Evolutionary conservation across 2,113 vertebrate genomes (phyloP).

Genomic region (Rallus limicola): DNA sequence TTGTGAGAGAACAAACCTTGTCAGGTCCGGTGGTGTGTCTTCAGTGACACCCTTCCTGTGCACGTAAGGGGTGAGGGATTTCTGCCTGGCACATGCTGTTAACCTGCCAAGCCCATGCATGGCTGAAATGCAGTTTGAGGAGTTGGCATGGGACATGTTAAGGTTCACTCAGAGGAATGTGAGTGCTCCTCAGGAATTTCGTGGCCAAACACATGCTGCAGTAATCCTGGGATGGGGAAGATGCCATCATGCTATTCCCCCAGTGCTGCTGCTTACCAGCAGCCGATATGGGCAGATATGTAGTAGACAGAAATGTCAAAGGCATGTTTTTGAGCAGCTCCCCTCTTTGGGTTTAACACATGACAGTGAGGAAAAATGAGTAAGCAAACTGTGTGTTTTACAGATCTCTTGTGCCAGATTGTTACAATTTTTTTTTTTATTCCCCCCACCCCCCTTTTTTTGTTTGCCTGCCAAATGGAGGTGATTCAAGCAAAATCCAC

Average conservation of each 20-base stretch:
- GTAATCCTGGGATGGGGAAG: not conserved
- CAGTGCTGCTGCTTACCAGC: not conserved
- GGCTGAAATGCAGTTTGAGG: not conserved
- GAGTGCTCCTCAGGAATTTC: not conserved
- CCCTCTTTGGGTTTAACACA: not conserved
- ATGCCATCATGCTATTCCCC: fast-evolving
- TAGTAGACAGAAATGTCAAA: not conserved
- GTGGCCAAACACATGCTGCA: not conserved
- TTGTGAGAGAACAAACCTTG: not conserved
- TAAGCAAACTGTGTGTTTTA: not conserved
- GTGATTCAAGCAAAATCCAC: not conserved
- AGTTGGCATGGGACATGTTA: not conserved
- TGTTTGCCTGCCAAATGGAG: not conserved
- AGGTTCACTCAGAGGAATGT: not conserved
- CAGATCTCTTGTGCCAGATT: not conserved
- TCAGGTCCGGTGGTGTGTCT: not conserved
- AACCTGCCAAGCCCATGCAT: not conserved
- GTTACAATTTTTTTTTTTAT: not conserved
- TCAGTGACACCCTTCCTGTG: not conserved
- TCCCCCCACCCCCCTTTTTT: not conserved
- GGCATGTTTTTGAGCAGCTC: not conserved
- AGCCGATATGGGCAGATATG: not conserved
- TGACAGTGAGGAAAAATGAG: not conserved
- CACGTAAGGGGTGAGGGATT: not conserved
- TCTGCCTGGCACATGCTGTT: not conserved